Conservation (phyloP, 2,113 vertebrate species). For the Corapipo altera region DNA sequence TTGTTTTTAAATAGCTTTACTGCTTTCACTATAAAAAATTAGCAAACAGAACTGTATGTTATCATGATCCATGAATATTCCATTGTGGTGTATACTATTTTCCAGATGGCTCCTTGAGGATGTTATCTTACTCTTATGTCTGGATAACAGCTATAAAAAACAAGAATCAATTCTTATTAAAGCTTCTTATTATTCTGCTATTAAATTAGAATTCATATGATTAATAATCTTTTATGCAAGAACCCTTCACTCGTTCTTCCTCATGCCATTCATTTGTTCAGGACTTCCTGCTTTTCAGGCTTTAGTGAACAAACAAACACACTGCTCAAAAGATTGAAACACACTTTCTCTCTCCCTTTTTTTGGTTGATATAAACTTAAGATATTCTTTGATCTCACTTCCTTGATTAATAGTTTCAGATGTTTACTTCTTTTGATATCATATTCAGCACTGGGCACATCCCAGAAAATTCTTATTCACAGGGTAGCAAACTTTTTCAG, state of each 20-base stretch:
- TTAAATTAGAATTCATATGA: not conserved
- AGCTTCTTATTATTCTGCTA: not conserved
- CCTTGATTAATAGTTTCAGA: not conserved
- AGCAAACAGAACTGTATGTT: slow-evolving; percentile 3
- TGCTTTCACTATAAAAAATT: slow-evolving; percentile 1
- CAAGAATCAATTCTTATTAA: not conserved
- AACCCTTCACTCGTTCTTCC: not conserved
- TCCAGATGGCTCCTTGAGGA: not conserved
- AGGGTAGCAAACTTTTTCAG: not conserved
- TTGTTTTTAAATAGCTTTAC: slow-evolving; percentile 38
- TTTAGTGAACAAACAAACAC: not conserved
- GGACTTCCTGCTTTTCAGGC: not conserved
- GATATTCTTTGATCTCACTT: not conserved
- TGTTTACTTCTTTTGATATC: not conserved
- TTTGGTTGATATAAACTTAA: not conserved
- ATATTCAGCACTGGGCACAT: not conserved
- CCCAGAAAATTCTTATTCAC: not conserved
- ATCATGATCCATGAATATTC: slow-evolving; percentile 25
- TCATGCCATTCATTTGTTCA: not conserved
- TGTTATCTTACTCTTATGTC: not conserved
- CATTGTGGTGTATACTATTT: not conserved
- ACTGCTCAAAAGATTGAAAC: not conserved
- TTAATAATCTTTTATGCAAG: not conserved
- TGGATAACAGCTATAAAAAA: not conserved
- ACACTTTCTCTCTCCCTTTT: not conserved